Evolutionary conservation across 2,888 invertebrate genomes (phyloP).

Genomic region (Petrolisthes manimaculis): DNA sequence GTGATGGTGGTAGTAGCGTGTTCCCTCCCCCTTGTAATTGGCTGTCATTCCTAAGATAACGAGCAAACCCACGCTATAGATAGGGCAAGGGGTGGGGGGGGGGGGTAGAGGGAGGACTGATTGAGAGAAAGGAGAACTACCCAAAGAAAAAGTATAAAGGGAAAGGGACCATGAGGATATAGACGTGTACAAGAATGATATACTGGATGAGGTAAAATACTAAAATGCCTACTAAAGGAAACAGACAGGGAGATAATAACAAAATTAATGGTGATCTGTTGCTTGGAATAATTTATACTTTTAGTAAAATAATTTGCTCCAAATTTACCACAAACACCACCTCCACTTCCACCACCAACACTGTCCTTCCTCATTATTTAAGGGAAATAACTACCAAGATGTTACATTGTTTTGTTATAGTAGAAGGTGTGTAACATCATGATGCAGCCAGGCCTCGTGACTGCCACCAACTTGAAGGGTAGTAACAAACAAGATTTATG

Average conservation of each 20-base stretch:
- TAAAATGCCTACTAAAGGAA: no score
- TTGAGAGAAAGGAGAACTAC: not conserved
- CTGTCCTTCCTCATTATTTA: not conserved
- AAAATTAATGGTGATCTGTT: no score
- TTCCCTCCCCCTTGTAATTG: not conserved
- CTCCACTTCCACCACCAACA: not conserved
- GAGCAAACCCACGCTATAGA: not conserved
- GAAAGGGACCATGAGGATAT: not conserved
- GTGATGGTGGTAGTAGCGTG: not conserved
- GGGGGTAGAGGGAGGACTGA: not conserved
- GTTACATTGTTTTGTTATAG: no score
- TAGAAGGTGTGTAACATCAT: no score
- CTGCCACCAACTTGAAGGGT: no score
- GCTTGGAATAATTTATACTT: not conserved
- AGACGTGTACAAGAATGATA: no score
- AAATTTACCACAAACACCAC: not conserved
- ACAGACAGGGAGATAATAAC: no score
- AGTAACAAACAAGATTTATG: no score
- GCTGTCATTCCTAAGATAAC: not conserved
- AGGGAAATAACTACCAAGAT: no score
- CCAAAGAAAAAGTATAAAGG: not conserved
- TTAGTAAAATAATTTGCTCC: not conserved
- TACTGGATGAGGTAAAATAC: no score
- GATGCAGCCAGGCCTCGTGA: no score
- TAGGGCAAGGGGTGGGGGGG: not conserved